These are phyloP conservation scores for Hydractinia echinata DNA, from an alignment of 30 jellyfish, hydroid and myxozoan species.

Conservation along the genomic window DNA sequence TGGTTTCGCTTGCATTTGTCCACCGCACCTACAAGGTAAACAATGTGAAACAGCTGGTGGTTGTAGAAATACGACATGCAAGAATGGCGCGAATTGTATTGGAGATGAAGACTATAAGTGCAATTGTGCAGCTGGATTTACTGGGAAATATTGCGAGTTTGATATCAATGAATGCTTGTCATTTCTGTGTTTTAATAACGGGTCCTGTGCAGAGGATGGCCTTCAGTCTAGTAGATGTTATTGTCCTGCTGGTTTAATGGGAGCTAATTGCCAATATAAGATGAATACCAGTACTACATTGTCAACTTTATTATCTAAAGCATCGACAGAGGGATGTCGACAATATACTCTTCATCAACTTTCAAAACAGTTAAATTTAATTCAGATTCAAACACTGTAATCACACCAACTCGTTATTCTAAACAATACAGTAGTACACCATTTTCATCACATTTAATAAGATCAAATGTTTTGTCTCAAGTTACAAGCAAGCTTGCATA, in stretches of 20 bases:
- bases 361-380: background rate
- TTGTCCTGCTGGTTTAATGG: conserved; percentile 15
- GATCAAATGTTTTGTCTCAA: too few relatives aligned
- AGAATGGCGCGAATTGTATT: conserved; percentile 47
- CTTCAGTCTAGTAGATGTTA: conserved; percentile 10
- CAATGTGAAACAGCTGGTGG: conserved; percentile 43
- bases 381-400: background rate
- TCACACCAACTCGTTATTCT: background rate
- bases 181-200: conserved; percentile 24
- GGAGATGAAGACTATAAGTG: background rate
- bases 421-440: background rate
- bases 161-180: conserved; percentile 25
- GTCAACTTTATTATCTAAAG: background rate
- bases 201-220: conserved; percentile 29
- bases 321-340: background rate
- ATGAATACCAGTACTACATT: background rate
- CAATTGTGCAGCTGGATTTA: conserved; percentile 15
- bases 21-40: conserved; percentile 59
- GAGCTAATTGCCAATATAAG: conserved; percentile 17
- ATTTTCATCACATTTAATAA: too few relatives aligned
- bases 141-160: conserved; percentile 15
- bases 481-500: too few relatives aligned
- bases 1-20: conserved; percentile 75
- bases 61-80: conserved; percentile 57
- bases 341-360: background rate